Percentiles rank a stretch among this genome's conserved stretches.
These are phyloP conservation scores for Reinhardtius hippoglossoides DNA, from an alignment of 2,113 vertebrate species.

Conservation along the genomic window DNA sequence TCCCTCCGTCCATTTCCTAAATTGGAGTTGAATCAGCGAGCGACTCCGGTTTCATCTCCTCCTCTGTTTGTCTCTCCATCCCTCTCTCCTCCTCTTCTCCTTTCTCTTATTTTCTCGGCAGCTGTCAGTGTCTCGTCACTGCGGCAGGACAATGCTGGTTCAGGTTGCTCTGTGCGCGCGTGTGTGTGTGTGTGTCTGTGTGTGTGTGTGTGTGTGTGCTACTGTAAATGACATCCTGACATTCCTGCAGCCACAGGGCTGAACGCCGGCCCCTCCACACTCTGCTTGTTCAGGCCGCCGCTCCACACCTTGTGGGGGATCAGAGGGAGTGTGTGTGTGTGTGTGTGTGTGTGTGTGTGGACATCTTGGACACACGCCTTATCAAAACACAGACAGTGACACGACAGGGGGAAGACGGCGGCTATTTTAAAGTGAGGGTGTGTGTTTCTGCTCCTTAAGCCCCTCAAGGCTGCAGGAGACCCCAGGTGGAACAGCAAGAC, in stretches of 20 bases:
- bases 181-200: neutral
- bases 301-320: slow-evolving; percentile 65
- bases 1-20: slow-evolving; percentile 43
- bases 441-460: slow-evolving; percentile 72
- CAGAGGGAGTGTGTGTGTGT: slow-evolving; percentile 48
- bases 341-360: slow-evolving; percentile 36
- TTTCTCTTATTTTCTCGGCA: slow-evolving; percentile 54
- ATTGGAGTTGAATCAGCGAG: slow-evolving; percentile 31
- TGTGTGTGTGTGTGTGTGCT: neutral
- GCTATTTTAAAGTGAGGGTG: slow-evolving; percentile 76
- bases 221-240: slow-evolving; percentile 63
- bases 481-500: slow-evolving; percentile 76
- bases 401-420: slow-evolving; percentile 38
- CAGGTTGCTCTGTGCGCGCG: slow-evolving; percentile 56
- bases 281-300: slow-evolving; percentile 80
- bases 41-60: slow-evolving; percentile 44
- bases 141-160: slow-evolving; percentile 59
- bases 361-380: slow-evolving; percentile 72
- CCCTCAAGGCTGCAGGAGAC: slow-evolving; percentile 42
- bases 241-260: slow-evolving; percentile 58
- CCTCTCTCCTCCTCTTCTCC: slow-evolving; percentile 12
- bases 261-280: slow-evolving; percentile 59
- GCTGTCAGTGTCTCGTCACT: slow-evolving; percentile 69
- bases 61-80: slow-evolving; percentile 27
- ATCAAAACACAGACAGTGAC: slow-evolving; percentile 70